Evolutionary conservation across 2,113 vertebrate genomes (phyloP).

Genomic region (Tautogolabrus adspersus): DNA sequence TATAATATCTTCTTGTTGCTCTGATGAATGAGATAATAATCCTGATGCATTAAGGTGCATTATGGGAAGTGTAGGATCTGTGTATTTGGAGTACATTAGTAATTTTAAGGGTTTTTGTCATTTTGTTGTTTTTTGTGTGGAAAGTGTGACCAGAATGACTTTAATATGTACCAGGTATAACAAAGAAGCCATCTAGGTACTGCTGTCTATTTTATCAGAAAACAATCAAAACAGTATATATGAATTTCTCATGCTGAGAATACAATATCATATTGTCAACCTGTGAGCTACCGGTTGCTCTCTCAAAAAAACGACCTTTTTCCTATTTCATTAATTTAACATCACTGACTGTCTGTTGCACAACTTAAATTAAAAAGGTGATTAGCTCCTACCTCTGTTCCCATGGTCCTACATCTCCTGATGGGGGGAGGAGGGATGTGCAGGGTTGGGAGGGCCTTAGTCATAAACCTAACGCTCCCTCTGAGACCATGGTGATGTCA

Average conservation of each 20-base stretch:
- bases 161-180: no score
- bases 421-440: slow-evolving; percentile 26
- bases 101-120: no score
- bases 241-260: background rate
- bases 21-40: no score
- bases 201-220: no score
- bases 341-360: slow-evolving; percentile 2
- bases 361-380: slow-evolving; percentile 37
- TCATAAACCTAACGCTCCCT: slow-evolving; percentile 72
- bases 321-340: background rate
- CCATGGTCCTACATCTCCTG: slow-evolving; percentile 46
- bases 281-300: slow-evolving; percentile 1
- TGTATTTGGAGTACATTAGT: background rate
- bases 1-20: no score
- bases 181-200: no score
- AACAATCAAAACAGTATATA: no score
- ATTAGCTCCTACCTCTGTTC: slow-evolving; percentile 39
- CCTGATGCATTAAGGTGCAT: background rate
- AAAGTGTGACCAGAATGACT: no score
- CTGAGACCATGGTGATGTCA: slow-evolving; percentile 63
- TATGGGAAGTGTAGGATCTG: background rate
- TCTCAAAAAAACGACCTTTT: background rate
- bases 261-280: slow-evolving; percentile 1
- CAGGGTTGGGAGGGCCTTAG: slow-evolving; percentile 51
- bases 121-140: no score